Evolutionary conservation across 2,888 invertebrate genomes (phyloP), one percentile per base, ranked within the genome.

Genomic region (Glyphotaelius pellucidus): DNA sequence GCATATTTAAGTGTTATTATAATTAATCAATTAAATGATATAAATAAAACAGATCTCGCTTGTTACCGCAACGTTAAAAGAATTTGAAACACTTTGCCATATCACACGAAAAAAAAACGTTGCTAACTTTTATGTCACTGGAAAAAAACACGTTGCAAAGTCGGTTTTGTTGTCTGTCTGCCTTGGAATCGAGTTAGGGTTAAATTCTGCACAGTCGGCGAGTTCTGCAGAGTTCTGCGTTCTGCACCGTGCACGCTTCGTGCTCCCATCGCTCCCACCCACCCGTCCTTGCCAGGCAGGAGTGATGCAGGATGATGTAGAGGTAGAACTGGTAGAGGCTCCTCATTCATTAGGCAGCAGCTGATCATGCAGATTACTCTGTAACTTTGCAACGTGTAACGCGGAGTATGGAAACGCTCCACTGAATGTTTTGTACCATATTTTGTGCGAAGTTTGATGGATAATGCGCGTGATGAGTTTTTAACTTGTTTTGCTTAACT

Each of bases 301-400:
- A 67, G 67, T 12, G 83, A 32, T 83, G 83, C 83, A 47, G 47
- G 14, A 47, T 47, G 47, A 47, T 67, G 67, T 25, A 15, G 52
- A 52, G 83, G 32, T 83, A 83, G 32, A 83, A 32, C 32, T 25
- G 83, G 83, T 83, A 83, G 32, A 35, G 35, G 83, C 2, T 83
- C 83, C 35, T 83, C 83, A 83, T 83, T 83, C 83, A 83, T 83
- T 83, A 83, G 83, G 35, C 83, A 83, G 25, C 83, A 35, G 83
- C 83, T 83, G 83, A 83, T 83, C 83, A 83, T 83, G 83, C 83
- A 83, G 83, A 83, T 83, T 83, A 83, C 83, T 35, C 35, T 25
- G 38, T 19, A 83, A 83, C 83, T 83, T 83, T 35, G 83, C 35
- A n/a, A 11, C 67, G 67, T 67, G 67, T 67, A 67, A 67, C 7